These are phyloP conservation scores for Okapia johnstoni DNA, from an alignment of 2,113 vertebrate genomes.

Conservation along the genomic window DNA sequence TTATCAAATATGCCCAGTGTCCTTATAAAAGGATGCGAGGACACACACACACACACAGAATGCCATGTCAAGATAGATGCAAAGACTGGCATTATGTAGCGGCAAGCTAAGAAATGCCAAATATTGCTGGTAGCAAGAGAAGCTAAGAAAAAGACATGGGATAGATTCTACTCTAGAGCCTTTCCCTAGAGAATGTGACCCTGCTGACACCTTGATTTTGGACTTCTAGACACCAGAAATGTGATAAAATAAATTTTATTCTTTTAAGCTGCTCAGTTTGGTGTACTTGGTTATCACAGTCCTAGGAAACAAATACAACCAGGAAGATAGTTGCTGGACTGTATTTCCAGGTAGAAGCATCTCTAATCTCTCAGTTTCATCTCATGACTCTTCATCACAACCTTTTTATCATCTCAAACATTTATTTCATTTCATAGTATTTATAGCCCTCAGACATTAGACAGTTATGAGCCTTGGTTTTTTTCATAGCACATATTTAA, in stretches of 20 bases:
- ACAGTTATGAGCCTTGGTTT: background rate
- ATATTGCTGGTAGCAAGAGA: background rate
- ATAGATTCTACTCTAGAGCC: background rate
- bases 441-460: background rate
- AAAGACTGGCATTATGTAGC: background rate
- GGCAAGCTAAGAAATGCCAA: background rate
- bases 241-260: background rate
- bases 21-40: background rate
- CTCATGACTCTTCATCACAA: background rate
- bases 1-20: background rate
- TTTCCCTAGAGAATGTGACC: background rate
- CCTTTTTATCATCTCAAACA: background rate
- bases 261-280: background rate
- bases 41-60: background rate
- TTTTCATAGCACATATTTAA: background rate
- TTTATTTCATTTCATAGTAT: background rate
- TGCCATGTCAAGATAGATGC: background rate
- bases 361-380: background rate
- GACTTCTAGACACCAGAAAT: background rate
- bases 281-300: background rate
- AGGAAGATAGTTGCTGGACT: background rate
- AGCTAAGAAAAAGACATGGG: background rate
- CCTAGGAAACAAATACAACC: background rate
- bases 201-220: background rate
- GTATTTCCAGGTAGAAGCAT: background rate